Conservation (phyloP, 2,113 vertebrate species). For the Dasypus novemcinctus region DNA sequence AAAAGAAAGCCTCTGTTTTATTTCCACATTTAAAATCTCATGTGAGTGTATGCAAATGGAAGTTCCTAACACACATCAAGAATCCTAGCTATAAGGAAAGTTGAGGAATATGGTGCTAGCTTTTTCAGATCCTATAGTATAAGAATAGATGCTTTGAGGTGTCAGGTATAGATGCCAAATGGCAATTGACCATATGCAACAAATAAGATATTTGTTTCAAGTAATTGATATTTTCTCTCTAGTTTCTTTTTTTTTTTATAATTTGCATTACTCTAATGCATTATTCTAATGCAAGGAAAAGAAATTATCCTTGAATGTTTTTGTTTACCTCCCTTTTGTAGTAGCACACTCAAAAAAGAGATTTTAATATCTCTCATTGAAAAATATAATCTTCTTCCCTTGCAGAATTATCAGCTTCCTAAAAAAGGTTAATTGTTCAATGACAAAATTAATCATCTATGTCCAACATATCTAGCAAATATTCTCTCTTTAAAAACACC, state of each 20-base stretch:
- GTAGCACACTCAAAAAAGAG: neutral
- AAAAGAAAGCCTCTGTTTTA: neutral
- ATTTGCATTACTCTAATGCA: neutral
- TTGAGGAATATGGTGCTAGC: neutral
- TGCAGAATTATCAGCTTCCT: neutral
- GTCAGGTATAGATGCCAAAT: neutral
- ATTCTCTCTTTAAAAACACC: neutral
- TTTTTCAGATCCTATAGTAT: neutral
- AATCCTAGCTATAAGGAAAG: neutral
- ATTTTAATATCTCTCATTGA: neutral
- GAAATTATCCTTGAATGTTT: neutral
- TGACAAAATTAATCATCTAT: neutral
- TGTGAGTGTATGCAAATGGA: neutral
- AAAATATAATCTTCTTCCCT: neutral
- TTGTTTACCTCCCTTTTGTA: neutral
- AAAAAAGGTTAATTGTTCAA: neutral
- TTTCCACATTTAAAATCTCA: neutral
- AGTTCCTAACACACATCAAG: neutral
- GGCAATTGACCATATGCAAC: neutral
- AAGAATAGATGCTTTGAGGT: neutral
- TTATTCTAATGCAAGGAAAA: neutral
- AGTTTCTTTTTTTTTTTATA: neutral
- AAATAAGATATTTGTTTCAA: neutral
- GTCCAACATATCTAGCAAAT: neutral
- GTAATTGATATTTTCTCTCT: neutral